These are phyloP conservation scores for Diaphora mendica DNA, from an alignment of 2,888 invertebrate species.

Conservation along the genomic window DNA sequence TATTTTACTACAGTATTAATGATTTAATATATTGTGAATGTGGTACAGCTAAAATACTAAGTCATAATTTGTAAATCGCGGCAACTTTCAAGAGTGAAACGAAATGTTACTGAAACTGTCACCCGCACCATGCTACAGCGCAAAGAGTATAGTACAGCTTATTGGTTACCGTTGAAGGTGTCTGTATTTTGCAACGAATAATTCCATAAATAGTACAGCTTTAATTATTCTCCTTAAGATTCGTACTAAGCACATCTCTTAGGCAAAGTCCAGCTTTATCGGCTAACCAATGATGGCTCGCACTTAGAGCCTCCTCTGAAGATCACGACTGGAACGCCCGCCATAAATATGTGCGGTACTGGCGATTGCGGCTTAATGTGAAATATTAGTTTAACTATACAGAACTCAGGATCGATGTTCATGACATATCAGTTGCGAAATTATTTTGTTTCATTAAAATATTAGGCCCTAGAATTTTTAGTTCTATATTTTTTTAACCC, in stretches of 20 bases:
- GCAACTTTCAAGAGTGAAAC: no score
- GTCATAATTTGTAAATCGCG: no score
- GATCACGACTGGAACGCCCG: constrained; percentile 65
- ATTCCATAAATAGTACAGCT: not conserved
- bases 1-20: no score
- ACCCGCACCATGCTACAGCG: no score
- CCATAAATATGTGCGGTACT: constrained; percentile 58
- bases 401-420: constrained; percentile 28
- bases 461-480: no score
- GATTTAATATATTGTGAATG: no score
- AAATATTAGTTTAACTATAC: constrained; percentile 66
- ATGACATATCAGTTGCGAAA: not conserved
- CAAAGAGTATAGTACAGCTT: not conserved
- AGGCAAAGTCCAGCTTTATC: constrained; percentile 49
- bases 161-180: not conserved
- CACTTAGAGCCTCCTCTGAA: constrained; percentile 55
- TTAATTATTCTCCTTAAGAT: not conserved
- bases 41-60: no score
- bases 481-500: no score
- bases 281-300: constrained; percentile 48
- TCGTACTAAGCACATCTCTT: constrained; percentile 33
- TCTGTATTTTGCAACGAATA: not conserved
- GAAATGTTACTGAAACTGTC: no score
- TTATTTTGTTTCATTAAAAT: no score
- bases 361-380: constrained; percentile 67